Evolutionary conservation across 2,797 vertebrate species (phyloP), one percentile per base, ranked within the genome.

Genomic region (Paramormyrops hopkinsi): DNA sequence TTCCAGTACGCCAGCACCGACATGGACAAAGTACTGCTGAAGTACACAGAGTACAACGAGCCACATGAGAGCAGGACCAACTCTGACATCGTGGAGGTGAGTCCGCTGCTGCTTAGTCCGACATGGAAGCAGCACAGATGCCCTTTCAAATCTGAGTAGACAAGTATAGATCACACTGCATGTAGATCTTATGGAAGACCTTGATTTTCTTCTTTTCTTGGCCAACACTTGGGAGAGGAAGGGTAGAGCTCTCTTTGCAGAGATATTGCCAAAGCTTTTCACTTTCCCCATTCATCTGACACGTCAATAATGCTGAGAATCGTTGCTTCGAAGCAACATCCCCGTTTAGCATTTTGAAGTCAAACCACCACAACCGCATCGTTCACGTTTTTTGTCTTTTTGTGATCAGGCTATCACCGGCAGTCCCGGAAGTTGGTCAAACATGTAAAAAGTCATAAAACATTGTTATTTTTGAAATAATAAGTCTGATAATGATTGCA

Each of bases 1-100:
- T 97, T 97, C 93, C 97, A 97, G 92, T 97, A 97, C 82, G 97
- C 97, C 92, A 97, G 97, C 96, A 97, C 97, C 87, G 97, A 97
- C 90, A 97, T 97, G 97, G 97, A 97, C 95, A 97, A 97, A 93
- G 97, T 97, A 90, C 95, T 97, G 19, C 97, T 97, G 91, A 97
- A 97, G 92, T 97, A 97, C 90, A 97, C 97, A 0, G 97, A 97
- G 90, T 97, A 97, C 93, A 97, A 97, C 53, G 97, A 97, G 91
- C 97, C 97, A 2, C 97, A 97, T 0, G 97, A 97, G 93, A 97
- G 97, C 96, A 94, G 97, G 93, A 97, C 97, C 94, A 97, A 97
- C 95, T 96, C 96, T 1, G 97, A 97, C 92, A 97, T 97, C 0
- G 96, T 97, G 88, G 97, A 97, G 96, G 97, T 97, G 96, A 97